These are phyloP conservation scores for Pristionchus japonicus DNA, from an alignment of 2,888 invertebrate species.

Conservation along the genomic window DNA sequence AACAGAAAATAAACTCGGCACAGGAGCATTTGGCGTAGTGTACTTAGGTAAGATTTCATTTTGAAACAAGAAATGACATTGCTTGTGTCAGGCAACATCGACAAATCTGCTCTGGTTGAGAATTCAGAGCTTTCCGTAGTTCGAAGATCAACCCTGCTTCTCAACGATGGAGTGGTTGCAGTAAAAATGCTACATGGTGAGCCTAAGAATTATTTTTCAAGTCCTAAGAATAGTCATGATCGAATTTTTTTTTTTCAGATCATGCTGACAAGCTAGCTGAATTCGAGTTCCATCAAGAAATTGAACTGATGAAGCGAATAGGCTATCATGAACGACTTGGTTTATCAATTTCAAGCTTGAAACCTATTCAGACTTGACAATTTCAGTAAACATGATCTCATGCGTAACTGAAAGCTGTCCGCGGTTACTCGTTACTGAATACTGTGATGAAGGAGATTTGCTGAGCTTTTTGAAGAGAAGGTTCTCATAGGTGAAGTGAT, in stretches of 20 bases:
- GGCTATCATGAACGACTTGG: constrained; percentile 38
- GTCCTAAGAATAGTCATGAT: neutral
- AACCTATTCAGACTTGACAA: constrained; percentile 79
- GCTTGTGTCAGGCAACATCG: neutral
- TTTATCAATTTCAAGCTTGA: neutral
- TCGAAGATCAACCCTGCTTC: neutral
- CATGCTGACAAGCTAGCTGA: neutral
- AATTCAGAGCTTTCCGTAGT: neutral
- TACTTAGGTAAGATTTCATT: neutral
- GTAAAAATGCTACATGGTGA: constrained; percentile 27
- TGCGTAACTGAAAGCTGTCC: constrained; percentile 24
- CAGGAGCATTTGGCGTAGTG: constrained; percentile 3
- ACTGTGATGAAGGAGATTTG: constrained; percentile 32
- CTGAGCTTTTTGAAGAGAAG: neutral
- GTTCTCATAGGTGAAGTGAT: neutral
- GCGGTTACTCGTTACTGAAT: neutral
- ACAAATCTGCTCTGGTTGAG: neutral
- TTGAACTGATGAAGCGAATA: constrained; percentile 17
- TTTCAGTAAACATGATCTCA: constrained; percentile 77
- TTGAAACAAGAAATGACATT: neutral
- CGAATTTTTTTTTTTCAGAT: neutral
- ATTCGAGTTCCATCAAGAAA: neutral
- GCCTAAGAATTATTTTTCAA: too few species aligned
- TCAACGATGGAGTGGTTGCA: neutral
- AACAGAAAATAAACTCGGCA: neutral